Evolutionary conservation across 2,797 vertebrate genomes (phyloP).

Genomic region (Nothura maculosa): DNA sequence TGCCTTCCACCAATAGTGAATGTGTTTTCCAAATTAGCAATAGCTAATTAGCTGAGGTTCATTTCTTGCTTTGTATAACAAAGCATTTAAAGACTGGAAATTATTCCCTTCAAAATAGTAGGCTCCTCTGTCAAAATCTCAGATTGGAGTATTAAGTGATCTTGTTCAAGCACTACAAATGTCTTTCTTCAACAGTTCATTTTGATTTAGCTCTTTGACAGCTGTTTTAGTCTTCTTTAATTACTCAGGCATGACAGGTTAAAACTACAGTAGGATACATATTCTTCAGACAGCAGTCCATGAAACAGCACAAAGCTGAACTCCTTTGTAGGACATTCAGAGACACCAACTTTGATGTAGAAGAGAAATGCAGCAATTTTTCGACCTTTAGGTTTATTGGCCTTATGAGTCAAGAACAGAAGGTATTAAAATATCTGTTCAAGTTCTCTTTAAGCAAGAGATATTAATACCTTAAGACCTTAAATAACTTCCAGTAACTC

Average conservation of each 20-base stretch:
- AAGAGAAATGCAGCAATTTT: not conserved
- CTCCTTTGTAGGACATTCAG: not conserved
- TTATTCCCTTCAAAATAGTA: not conserved
- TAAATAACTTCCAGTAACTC: not conserved
- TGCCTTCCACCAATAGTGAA: rapidly evolving
- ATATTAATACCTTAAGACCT: too few relatives aligned
- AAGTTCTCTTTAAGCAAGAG: not conserved
- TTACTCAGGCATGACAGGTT: not conserved
- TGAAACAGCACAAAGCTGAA: not conserved
- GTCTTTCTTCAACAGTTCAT: not conserved
- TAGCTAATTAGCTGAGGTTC: not conserved
- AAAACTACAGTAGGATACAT: not conserved
- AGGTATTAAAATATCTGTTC: not conserved
- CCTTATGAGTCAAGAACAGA: not conserved
- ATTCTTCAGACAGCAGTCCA: not conserved
- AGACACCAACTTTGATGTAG: not conserved
- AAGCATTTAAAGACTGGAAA: not conserved
- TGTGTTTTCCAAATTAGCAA: not conserved
- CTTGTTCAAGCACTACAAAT: not conserved
- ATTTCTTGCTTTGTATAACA: not conserved
- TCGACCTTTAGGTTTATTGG: not conserved
- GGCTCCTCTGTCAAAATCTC: not conserved
- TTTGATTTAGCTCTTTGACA: not conserved
- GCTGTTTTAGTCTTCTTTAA: not conserved
- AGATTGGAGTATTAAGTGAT: not conserved